Percentiles rank a stretch among this genome's conserved stretches.
Evolutionary conservation across 2,797 vertebrate species (phyloP).

Genomic region (Pampus argenteus): DNA sequence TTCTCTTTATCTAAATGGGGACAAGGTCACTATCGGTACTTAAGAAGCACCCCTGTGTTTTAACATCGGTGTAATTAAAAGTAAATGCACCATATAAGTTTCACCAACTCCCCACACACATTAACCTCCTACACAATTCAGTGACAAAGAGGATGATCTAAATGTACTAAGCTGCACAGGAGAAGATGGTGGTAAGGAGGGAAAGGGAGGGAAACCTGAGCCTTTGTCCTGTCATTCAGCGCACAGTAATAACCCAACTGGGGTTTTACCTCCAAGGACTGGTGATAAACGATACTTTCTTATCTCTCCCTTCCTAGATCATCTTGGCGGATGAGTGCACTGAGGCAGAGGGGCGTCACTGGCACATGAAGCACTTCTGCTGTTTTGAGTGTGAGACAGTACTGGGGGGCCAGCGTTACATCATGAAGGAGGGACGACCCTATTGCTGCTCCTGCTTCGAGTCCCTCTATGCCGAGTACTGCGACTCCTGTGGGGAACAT

Average conservation of each 20-base stretch:
- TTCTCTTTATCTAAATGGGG: slow-evolving; percentile 46
- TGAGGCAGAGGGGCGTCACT: slow-evolving; percentile 96
- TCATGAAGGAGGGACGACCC: slow-evolving; percentile 98
- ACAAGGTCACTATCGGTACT: slow-evolving; percentile 47
- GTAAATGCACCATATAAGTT: slow-evolving; percentile 62
- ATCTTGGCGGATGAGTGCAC: slow-evolving; percentile 99
- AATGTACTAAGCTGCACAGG: slow-evolving; percentile 43
- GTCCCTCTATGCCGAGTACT: slow-evolving; percentile 97
- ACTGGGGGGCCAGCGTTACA: slow-evolving; percentile 97
- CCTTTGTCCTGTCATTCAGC: slow-evolving; percentile 68
- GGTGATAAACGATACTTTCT: slow-evolving; percentile 57
- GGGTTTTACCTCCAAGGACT: slow-evolving; percentile 41
- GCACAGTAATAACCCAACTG: slow-evolving; percentile 46
- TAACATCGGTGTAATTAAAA: slow-evolving; percentile 67
- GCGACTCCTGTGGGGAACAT: slow-evolving; percentile 97
- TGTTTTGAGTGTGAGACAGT: slow-evolving; percentile 98
- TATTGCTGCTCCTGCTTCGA: slow-evolving; percentile 99
- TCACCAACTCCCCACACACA: slow-evolving; percentile 49
- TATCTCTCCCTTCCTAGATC: slow-evolving; percentile 84
- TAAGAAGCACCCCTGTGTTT: slow-evolving; percentile 52
- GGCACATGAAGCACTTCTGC: slow-evolving; percentile 99
- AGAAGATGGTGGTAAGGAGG: slow-evolving; percentile 30
- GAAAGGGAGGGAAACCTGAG: slow-evolving; percentile 13
- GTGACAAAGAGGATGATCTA: slow-evolving; percentile 64
- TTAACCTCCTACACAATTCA: slow-evolving; percentile 58